Percentiles rank a stretch among this genome's conserved stretches.
Evolutionary conservation across 2,113 vertebrate genomes (phyloP).

Genomic region (Chaetura pelagica): DNA sequence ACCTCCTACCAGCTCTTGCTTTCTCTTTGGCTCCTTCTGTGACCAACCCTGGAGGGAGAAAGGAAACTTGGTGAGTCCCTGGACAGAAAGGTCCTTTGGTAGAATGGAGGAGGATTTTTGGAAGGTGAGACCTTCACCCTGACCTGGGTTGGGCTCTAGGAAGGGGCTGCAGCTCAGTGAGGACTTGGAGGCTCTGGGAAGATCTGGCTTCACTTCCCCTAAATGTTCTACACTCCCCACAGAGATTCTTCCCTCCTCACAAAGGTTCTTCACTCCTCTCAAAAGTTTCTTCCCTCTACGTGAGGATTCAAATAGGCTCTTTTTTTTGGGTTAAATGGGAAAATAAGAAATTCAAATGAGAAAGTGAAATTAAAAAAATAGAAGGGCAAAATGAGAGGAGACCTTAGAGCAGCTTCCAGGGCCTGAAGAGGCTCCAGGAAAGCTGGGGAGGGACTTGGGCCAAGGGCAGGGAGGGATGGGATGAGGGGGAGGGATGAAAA

Average conservation of each 20-base stretch:
- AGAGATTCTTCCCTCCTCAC: no score
- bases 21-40: conserved; percentile 48
- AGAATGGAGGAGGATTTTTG: conserved; percentile 7
- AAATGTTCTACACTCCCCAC: no score
- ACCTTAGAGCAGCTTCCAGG: no score
- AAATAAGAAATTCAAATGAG: not conserved
- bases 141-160: not conserved
- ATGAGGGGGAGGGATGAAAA: no score
- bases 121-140: conserved; percentile 8
- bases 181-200: not conserved
- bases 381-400: no score
- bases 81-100: conserved; percentile 50
- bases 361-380: no score
- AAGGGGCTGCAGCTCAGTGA: not conserved
- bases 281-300: fast-evolving
- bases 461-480: no score
- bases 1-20: conserved; percentile 37
- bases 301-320: fast-evolving
- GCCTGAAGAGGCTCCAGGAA: no score
- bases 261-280: not conserved
- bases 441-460: no score
- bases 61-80: conserved; percentile 50
- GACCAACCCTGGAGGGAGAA: conserved; percentile 63
- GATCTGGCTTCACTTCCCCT: fast-evolving
- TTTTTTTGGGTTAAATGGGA: not conserved